Percentiles rank a stretch among this genome's conserved stretches.
Evolutionary conservation across 2,113 vertebrate genomes (phyloP).

Genomic region (Apaloderma vittatum): DNA sequence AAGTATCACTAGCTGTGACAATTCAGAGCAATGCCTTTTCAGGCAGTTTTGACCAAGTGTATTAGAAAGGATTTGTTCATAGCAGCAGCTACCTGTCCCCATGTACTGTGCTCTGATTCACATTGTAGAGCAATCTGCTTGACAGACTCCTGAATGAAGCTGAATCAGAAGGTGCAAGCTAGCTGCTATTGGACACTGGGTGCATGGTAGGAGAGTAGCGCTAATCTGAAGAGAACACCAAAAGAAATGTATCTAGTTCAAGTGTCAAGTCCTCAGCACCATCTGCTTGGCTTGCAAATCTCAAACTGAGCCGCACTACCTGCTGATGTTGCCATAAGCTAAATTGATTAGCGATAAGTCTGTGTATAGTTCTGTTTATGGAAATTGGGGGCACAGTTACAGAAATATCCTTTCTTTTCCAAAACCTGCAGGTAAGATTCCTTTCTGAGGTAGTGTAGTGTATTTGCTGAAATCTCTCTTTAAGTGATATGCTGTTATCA

Average conservation of each 20-base stretch:
- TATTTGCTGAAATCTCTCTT: neutral
- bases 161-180: neutral
- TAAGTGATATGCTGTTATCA: neutral
- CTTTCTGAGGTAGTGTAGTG: neutral
- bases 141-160: neutral
- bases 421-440: neutral
- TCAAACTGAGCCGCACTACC: neutral
- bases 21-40: neutral
- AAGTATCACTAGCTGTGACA: neutral
- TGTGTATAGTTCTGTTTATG: neutral
- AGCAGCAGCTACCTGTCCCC: neutral
- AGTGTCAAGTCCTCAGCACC: neutral
- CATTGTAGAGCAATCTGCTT: neutral
- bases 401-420: neutral
- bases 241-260: neutral
- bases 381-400: neutral
- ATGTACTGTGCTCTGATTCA: neutral
- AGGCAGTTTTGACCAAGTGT: neutral
- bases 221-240: neutral
- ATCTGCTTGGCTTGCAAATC: conserved; percentile 1
- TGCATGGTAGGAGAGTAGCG: neutral
- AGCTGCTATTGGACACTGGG: neutral
- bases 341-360: neutral
- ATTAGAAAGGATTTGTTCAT: neutral
- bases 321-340: neutral